A percentile compares a stretch with the other conserved stretches of the same genome.
Conservation (phyloP, 2,797 vertebrate species). For the Staurois parvus region DNA sequence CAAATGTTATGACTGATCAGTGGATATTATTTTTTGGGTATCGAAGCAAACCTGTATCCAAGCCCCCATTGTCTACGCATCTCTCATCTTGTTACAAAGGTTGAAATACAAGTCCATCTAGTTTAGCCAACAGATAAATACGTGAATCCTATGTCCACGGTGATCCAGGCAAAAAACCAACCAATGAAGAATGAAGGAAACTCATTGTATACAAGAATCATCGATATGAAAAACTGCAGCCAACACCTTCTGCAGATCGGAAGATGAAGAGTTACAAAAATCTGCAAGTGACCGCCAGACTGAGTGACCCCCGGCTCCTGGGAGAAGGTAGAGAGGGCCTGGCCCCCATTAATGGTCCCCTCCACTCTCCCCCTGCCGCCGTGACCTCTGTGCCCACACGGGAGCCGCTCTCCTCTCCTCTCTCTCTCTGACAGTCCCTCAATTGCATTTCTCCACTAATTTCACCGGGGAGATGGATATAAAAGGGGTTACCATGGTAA, state of each 20-base stretch:
- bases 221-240: background rate
- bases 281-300: constrained; percentile 40
- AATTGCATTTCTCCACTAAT: constrained; percentile 61
- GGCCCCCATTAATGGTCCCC: constrained; percentile 47
- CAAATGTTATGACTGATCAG: too few species aligned
- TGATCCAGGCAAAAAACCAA: too few species aligned
- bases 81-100: too few species aligned
- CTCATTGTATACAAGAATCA: background rate
- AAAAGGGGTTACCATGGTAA: constrained; percentile 54
- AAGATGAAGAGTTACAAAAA: constrained; percentile 26
- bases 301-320: constrained; percentile 35
- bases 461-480: constrained; percentile 52
- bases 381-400: constrained; percentile 22
- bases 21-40: too few species aligned
- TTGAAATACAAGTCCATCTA: too few species aligned
- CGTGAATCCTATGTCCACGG: too few species aligned
- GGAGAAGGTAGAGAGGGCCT: constrained; percentile 28
- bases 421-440: constrained; percentile 48
- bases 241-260: background rate
- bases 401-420: constrained; percentile 18
- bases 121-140: too few species aligned
- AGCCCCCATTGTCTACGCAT: too few species aligned
- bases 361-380: background rate
- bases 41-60: too few species aligned
- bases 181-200: too few species aligned